Conservation (phyloP, 2,113 vertebrate genomes). For the Corythoichthys haematopterus region DNA sequence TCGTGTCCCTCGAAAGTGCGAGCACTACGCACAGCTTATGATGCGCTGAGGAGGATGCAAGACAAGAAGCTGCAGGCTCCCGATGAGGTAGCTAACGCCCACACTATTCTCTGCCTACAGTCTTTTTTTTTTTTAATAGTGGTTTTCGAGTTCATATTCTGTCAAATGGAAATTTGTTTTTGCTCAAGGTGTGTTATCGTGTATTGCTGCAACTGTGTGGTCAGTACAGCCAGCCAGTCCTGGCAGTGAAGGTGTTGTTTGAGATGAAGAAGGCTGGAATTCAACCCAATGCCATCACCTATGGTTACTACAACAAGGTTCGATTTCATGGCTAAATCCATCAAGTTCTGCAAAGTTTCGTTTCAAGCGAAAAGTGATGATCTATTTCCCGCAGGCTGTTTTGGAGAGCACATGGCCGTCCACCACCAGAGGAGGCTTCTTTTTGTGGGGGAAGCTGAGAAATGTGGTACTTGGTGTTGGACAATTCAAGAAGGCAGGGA, state of each 20-base stretch:
- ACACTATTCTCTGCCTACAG: not conserved
- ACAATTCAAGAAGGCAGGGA: slow-evolving; percentile 90
- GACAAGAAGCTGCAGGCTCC: slow-evolving; percentile 91
- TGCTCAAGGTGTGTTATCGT: slow-evolving; percentile 89
- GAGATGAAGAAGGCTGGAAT: slow-evolving; percentile 98
- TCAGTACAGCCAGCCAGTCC: slow-evolving; percentile 92
- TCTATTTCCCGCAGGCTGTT: slow-evolving; percentile 77
- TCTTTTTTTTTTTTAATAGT: not conserved
- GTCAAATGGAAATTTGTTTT: not conserved
- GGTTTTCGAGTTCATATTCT: not conserved
- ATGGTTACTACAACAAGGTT: slow-evolving; percentile 97
- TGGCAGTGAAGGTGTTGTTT: slow-evolving; percentile 91
- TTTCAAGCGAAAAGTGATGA: not conserved
- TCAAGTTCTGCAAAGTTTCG: not conserved
- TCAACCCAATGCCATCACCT: slow-evolving; percentile 96
- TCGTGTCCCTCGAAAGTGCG: slow-evolving; percentile 93
- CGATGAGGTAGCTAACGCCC: slow-evolving; percentile 82
- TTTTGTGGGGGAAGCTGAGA: slow-evolving; percentile 94
- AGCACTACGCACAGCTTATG: slow-evolving; percentile 88
- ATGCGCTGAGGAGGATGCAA: slow-evolving; percentile 93
- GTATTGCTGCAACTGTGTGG: slow-evolving; percentile 96
- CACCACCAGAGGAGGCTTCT: slow-evolving; percentile 90
- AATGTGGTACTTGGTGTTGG: slow-evolving; percentile 88
- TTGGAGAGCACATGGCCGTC: slow-evolving; percentile 98
- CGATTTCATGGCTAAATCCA: not conserved